Percentiles rank a stretch among this genome's conserved stretches.
phyloP scores from a whole-genome alignment of 2,797 vertebrate genomes.

The Trichosurus vulpecula region DNA sequence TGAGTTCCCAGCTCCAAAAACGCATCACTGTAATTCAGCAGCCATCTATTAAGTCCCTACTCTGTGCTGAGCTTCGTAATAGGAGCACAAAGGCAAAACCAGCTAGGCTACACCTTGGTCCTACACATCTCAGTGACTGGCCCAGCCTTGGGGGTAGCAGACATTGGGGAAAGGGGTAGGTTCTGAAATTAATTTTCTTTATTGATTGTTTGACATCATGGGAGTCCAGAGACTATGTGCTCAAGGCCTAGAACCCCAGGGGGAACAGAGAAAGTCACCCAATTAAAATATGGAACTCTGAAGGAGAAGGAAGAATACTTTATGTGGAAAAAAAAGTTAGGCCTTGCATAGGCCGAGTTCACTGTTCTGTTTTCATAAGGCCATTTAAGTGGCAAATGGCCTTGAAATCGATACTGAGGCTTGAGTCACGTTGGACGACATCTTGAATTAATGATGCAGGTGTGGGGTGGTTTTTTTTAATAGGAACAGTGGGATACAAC shows the following conservation, averaged over 20 bases:
- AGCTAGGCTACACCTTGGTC: neutral
- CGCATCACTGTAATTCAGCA: neutral
- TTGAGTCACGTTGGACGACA: conserved; percentile 81
- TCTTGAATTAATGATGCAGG: conserved; percentile 83
- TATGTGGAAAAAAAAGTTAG: conserved; percentile 60
- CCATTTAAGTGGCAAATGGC: conserved; percentile 81
- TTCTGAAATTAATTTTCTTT: neutral
- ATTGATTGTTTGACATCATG: neutral
- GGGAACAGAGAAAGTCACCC: neutral
- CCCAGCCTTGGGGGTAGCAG: neutral
- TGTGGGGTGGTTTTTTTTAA: conserved; percentile 77
- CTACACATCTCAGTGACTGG: neutral
- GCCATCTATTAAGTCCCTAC: neutral
- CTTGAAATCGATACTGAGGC: conserved; percentile 81
- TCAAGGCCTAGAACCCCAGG: neutral
- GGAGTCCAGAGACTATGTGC: neutral
- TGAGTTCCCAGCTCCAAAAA: neutral
- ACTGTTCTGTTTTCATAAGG: conserved; percentile 80
- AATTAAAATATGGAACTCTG: conserved; percentile 1
- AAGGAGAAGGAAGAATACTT: conserved; percentile 56
- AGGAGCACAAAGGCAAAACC: neutral
- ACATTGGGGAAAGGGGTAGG: neutral
- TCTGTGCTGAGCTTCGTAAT: neutral
- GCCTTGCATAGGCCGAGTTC: conserved; percentile 57
- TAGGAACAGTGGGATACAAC: conserved; percentile 73